A percentile compares a stretch with the other conserved stretches of the same genome.
Conservation (phyloP, 1,140 invertebrate species). For the Tenebrio molitor region DNA sequence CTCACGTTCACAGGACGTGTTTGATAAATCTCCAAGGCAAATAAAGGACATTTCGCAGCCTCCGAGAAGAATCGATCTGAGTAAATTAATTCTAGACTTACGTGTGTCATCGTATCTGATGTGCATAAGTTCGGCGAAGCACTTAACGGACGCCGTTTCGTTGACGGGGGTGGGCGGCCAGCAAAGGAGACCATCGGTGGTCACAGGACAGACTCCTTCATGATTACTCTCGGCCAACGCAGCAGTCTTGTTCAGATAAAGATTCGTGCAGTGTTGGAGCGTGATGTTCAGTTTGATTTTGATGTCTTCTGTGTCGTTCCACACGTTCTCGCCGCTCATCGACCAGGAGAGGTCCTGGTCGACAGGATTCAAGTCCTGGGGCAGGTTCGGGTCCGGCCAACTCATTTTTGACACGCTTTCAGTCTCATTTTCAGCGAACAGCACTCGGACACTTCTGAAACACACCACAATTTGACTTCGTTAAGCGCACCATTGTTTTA, state of each 20-base stretch:
- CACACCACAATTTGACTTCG: conserved; percentile 20
- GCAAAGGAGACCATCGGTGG: conserved; percentile 70
- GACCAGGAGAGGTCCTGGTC: background rate
- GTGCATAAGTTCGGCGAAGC: conserved; percentile 70
- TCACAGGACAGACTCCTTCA: conserved; percentile 61
- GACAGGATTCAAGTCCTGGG: conserved; percentile 5
- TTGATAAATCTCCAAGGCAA: too few relatives aligned
- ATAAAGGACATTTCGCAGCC: too few relatives aligned
- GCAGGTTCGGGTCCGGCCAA: background rate
- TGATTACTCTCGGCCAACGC: conserved; percentile 41
- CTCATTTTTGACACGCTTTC: conserved; percentile 10
- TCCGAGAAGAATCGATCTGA: too few relatives aligned
- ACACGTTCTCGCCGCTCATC: background rate
- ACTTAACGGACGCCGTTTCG: conserved; percentile 67
- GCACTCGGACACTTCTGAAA: conserved; percentile 18
- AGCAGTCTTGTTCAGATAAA: conserved; percentile 50
- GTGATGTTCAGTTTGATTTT: conserved; percentile 30
- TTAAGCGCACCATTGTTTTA: background rate
- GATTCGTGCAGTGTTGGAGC: conserved; percentile 42
- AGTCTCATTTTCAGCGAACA: background rate
- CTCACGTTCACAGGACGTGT: too few relatives aligned
- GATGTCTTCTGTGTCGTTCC: conserved; percentile 31
- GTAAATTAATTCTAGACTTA: conserved; percentile 54
- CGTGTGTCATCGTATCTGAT: conserved; percentile 68
- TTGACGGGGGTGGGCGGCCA: conserved; percentile 71